phyloP scores from a whole-genome alignment of 2,113 vertebrate genomes.

The Lepidothrix coronata region DNA sequence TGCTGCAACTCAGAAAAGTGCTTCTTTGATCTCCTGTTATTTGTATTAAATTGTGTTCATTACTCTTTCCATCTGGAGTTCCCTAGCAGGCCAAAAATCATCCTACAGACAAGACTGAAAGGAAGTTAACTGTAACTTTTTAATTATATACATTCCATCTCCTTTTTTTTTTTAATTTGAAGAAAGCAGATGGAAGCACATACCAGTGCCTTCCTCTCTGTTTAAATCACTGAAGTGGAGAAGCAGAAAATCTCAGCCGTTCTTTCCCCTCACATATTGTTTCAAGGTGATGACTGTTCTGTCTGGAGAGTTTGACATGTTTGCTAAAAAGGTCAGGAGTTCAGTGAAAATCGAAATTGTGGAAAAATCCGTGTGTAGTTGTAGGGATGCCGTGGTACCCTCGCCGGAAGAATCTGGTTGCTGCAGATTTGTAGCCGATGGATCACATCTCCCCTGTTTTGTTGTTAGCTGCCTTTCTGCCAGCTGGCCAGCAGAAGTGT shows the following conservation, averaged over 20 bases:
- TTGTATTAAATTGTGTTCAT: slow-evolving; percentile 77
- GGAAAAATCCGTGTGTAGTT: neutral
- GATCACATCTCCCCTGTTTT: neutral
- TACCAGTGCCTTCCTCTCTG: neutral
- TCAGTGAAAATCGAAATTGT: slow-evolving; percentile 41
- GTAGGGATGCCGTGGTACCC: neutral
- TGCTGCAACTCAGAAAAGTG: slow-evolving; percentile 43
- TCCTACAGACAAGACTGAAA: slow-evolving; percentile 69
- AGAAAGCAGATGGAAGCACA: slow-evolving; percentile 69
- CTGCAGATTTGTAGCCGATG: neutral
- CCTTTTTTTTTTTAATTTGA: slow-evolving; percentile 62
- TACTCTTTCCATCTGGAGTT: slow-evolving; percentile 73
- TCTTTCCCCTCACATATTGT: slow-evolving; percentile 18
- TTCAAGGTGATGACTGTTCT: slow-evolving; percentile 69
- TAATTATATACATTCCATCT: slow-evolving; percentile 73
- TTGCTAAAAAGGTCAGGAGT: slow-evolving; percentile 72
- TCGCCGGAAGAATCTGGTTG: neutral
- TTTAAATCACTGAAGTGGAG: slow-evolving; percentile 45
- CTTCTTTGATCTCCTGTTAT: slow-evolving; percentile 71
- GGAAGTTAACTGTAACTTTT: slow-evolving; percentile 74
- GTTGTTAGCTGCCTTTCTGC: neutral
- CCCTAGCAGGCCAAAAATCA: slow-evolving; percentile 72
- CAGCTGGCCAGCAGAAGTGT: neutral
- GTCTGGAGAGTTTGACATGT: slow-evolving; percentile 63
- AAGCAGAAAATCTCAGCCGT: slow-evolving; percentile 35